phyloP scores from a whole-genome alignment of 1,140 invertebrate genomes.

The Acromyrmex charruanus region DNA sequence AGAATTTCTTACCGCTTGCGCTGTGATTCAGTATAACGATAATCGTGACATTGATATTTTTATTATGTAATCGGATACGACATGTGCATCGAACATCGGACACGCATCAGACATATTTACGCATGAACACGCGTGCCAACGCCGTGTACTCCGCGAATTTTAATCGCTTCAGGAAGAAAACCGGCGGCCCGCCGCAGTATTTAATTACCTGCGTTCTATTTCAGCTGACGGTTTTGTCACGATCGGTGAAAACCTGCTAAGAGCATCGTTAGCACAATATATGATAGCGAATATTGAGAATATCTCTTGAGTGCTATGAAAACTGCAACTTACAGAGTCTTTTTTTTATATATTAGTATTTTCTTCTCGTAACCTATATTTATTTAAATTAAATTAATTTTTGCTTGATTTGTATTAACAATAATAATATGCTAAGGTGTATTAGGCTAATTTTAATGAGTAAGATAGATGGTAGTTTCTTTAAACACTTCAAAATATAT shows the following conservation, averaged over 20 bases:
- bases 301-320: background rate
- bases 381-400: background rate
- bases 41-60: constrained; percentile 32
- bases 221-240: constrained; percentile 42
- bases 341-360: background rate
- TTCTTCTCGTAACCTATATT: constrained; percentile 5
- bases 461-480: too few species aligned
- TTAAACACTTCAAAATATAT: too few species aligned
- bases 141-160: constrained; percentile 16
- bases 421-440: too few species aligned
- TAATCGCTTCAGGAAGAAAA: constrained; percentile 43
- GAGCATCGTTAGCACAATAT: background rate
- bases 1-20: constrained; percentile 14
- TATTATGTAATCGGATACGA: constrained; percentile 69
- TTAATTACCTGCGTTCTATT: constrained; percentile 40
- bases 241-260: constrained; percentile 37
- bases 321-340: background rate
- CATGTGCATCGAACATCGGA: background rate
- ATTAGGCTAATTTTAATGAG: too few species aligned
- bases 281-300: background rate
- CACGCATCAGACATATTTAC: constrained; percentile 34
- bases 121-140: constrained; percentile 37
- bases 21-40: constrained; percentile 61
- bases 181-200: constrained; percentile 18
- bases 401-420: too few species aligned